phyloP scores from a whole-genome alignment of 2,113 vertebrate species.

The Mastomys coucha region DNA sequence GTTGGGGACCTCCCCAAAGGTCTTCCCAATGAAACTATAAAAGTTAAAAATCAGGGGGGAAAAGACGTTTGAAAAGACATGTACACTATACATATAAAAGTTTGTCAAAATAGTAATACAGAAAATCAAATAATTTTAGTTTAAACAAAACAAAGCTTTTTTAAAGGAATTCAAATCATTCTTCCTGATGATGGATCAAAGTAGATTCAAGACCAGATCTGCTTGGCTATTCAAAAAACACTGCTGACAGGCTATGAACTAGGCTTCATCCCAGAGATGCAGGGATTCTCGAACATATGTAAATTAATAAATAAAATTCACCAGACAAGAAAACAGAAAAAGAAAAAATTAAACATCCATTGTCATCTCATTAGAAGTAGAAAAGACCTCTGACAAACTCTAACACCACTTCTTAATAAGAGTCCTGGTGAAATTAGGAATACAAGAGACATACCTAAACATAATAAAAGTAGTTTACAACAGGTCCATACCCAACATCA shows the following conservation, averaged over 20 bases:
- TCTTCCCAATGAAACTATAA: background rate
- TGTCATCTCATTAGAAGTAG: background rate
- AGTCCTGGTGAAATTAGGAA: background rate
- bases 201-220: slow-evolving; percentile 18
- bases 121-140: background rate
- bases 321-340: background rate
- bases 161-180: slow-evolving; percentile 5
- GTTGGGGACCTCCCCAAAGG: background rate
- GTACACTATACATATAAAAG: background rate
- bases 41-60: background rate
- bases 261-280: background rate
- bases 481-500: background rate
- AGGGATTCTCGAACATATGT: background rate
- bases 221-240: background rate
- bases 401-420: background rate
- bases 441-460: background rate
- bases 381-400: background rate
- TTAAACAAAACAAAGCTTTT: background rate
- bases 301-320: background rate
- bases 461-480: background rate
- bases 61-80: background rate
- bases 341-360: background rate
- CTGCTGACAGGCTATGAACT: background rate
- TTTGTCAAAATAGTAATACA: background rate
- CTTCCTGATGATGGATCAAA: background rate